These are phyloP conservation scores for Acrossocheilus fasciatus DNA, from an alignment of 2,797 vertebrate species.

Conservation along the genomic window DNA sequence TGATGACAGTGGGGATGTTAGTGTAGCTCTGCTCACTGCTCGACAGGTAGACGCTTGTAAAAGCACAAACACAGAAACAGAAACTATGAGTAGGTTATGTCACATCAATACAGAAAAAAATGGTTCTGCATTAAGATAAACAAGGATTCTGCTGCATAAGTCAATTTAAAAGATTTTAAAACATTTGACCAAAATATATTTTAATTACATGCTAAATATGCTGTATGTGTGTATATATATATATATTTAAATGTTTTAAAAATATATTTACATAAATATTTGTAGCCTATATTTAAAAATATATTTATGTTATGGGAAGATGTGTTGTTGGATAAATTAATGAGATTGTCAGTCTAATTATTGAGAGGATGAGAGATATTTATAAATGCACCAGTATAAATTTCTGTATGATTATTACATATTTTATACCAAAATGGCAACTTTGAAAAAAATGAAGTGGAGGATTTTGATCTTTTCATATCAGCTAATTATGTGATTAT, in stretches of 20 bases:
- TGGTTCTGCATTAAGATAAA: neutral
- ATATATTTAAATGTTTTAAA: too few species aligned
- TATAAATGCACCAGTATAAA: too few species aligned
- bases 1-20: neutral
- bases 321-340: neutral
- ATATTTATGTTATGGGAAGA: too few species aligned
- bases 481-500: neutral
- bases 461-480: neutral
- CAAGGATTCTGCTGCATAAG: neutral
- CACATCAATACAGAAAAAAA: neutral
- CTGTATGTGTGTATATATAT: neutral
- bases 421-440: neutral
- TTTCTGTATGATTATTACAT: neutral
- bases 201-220: neutral
- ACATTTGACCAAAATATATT: neutral
- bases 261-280: too few species aligned
- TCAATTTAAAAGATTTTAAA: neutral
- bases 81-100: neutral
- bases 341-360: neutral
- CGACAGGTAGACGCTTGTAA: neutral
- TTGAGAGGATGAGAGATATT: neutral
- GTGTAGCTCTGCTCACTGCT: neutral
- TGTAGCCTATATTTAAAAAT: too few species aligned
- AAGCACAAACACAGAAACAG: neutral
- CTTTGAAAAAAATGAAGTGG: neutral